A percentile compares a stretch with the other conserved stretches of the same genome.
phyloP scores from a whole-genome alignment of 1,140 invertebrate species.

The Pemphigus obesinymphae region DNA sequence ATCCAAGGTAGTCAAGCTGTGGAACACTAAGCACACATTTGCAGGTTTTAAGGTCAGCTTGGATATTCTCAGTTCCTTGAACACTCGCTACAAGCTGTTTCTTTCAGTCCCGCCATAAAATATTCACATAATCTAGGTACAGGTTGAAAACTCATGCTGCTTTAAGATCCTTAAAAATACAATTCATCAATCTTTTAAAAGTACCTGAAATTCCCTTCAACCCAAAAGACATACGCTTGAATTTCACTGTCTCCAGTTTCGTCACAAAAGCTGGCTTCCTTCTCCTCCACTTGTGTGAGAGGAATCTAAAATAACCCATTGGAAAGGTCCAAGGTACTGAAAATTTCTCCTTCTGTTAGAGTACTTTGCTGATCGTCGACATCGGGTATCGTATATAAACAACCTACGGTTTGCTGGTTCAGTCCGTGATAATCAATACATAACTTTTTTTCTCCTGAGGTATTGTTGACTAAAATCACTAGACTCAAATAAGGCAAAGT shows the following conservation, averaged over 20 bases:
- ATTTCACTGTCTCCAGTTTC: constrained; percentile 38
- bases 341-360: constrained; percentile 52
- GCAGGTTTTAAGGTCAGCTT: neutral
- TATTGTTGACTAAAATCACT: neutral
- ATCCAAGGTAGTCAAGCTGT: neutral
- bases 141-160: neutral
- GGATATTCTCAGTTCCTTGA: neutral
- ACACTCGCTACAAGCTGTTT: neutral
- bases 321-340: constrained; percentile 53
- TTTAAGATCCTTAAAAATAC: neutral
- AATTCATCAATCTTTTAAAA: constrained; percentile 36
- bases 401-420: constrained; percentile 51
- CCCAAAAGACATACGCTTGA: constrained; percentile 45
- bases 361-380: constrained; percentile 53
- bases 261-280: constrained; percentile 48
- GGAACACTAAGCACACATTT: neutral
- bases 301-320: constrained; percentile 52
- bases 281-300: constrained; percentile 45
- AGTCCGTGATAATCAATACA: constrained; percentile 50
- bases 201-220: constrained; percentile 39
- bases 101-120: neutral
- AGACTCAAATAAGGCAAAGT: constrained; percentile 3
- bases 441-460: constrained; percentile 36
- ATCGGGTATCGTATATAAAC: constrained; percentile 55
- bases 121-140: neutral